A percentile compares a stretch with the other conserved stretches of the same genome.
phyloP scores from a whole-genome alignment of 1,140 invertebrate species.

The Hormaphis cornu region DNA sequence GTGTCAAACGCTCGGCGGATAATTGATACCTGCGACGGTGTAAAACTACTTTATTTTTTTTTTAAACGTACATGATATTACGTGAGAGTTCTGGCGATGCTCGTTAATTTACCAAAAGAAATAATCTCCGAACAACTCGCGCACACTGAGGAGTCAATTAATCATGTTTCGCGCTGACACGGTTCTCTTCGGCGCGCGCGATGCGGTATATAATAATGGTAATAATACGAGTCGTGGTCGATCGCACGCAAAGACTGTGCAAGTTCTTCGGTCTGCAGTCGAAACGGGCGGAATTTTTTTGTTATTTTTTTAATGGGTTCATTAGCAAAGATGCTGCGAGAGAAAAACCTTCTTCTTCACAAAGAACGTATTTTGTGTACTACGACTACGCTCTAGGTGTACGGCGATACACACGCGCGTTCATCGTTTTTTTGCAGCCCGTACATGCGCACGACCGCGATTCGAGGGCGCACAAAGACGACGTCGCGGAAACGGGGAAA shows the following conservation, averaged over 20 bases:
- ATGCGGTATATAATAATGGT: background rate
- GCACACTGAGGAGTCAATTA: slow-evolving; percentile 3
- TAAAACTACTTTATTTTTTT: no score
- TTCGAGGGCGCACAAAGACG: no score
- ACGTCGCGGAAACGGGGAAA: no score
- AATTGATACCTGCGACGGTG: no score
- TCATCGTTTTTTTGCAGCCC: no score
- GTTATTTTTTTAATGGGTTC: slow-evolving; percentile 24
- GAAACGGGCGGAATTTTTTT: background rate
- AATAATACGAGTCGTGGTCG: slow-evolving; percentile 6
- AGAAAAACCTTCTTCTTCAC: no score
- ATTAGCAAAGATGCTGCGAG: slow-evolving; percentile 8
- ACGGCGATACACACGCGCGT: no score
- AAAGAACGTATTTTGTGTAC: no score
- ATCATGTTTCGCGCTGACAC: slow-evolving; percentile 30
- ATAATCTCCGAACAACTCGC: slow-evolving; percentile 12
- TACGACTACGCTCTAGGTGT: no score
- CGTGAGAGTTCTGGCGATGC: background rate
- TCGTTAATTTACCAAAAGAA: slow-evolving; percentile 25
- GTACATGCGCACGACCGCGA: no score
- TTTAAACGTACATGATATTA: background rate
- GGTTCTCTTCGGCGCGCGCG: background rate
- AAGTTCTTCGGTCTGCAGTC: background rate
- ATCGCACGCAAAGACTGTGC: background rate
- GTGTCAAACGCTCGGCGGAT: no score